Base-by-base conservation (phyloP, 1,140 invertebrate genomes). In the Panulirus ornatus region DNA sequence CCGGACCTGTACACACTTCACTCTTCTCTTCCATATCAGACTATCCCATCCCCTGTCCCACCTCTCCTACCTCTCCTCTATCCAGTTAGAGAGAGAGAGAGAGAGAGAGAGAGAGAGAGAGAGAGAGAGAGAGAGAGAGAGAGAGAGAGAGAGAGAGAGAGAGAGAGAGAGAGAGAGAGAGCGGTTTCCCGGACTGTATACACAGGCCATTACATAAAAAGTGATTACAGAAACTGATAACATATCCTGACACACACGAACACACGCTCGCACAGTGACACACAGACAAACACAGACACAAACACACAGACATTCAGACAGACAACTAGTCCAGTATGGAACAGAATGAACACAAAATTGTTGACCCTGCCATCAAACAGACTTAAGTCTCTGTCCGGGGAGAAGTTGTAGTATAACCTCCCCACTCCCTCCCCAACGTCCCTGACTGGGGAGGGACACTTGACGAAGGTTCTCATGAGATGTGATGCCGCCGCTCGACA, bases 61-160 rank as follows among this genome's bases (percentile, higher is more conserved):
- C 22, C 51, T 22, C 51, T 58, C 51, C 51, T 22, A 11, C 51
- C 51, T 22, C 51, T 22, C 22, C 51, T 58, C 51, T 22, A 11
- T 58, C 11, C 0, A 81, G 44, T 51, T 2, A 81, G 78, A 34
- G 78, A 81, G 78, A 75, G 71, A 75, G 71, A 75, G 71, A 75
- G 71, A 75, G 71, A 75, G 71, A 34, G 51, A 2, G 70, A 73
- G 70, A 73, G 70, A 73, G 70, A 73, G 70, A 73, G 70, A 73
- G 70, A 73, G 70, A 73, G 70, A 73, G 70, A 73, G 70, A 73
- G 70, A 73, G 70, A 73, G 70, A 73, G 70, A 73, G 70, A 73
- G 70, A 73, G 70, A 73, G 70, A 73, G 34, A 27, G 22, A 73
- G 22, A 2, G 34, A 58, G 51, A 58, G 51, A 58, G 51, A 58